These are phyloP conservation scores for Antheraea assamensis DNA, from an alignment of 2,888 invertebrate genomes.

Conservation along the genomic window DNA sequence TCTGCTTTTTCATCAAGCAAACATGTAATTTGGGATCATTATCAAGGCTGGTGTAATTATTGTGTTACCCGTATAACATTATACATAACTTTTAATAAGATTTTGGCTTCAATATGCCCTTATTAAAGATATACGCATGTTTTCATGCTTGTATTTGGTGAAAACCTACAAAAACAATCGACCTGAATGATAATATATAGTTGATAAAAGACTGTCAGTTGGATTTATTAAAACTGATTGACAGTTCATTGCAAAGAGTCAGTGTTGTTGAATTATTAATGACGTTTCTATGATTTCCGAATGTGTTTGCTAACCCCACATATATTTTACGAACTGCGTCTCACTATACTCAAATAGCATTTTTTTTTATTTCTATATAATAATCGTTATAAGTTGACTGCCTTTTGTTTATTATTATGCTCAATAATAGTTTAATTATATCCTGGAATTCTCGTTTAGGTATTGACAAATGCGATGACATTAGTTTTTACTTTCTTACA, in stretches of 20 bases:
- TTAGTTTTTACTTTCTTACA: slow-evolving; percentile 46
- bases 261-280: not conserved
- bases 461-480: slow-evolving; percentile 62
- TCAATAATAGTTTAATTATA: slow-evolving; percentile 72
- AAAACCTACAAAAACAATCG: not conserved
- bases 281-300: slow-evolving; percentile 16
- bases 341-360: slow-evolving; percentile 75
- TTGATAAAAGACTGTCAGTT: not conserved
- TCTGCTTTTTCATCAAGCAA: slow-evolving; percentile 5
- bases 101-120: not conserved
- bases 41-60: not conserved
- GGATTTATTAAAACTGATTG: not conserved
- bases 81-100: not conserved
- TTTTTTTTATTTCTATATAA: slow-evolving; percentile 60
- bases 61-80: not conserved
- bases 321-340: slow-evolving; percentile 58
- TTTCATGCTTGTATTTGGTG: not conserved
- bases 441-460: slow-evolving; percentile 52
- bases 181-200: not conserved
- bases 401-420: slow-evolving; percentile 76
- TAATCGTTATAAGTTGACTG: slow-evolving; percentile 70
- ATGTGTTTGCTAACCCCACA: slow-evolving; percentile 34
- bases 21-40: slow-evolving; percentile 13
- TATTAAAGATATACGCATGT: not conserved
- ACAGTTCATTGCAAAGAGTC: not conserved